Percentiles rank a stretch among this genome's conserved stretches.
Evolutionary conservation across 2,113 vertebrate species (phyloP).

Genomic region (Nycticryphes semicollaris): DNA sequence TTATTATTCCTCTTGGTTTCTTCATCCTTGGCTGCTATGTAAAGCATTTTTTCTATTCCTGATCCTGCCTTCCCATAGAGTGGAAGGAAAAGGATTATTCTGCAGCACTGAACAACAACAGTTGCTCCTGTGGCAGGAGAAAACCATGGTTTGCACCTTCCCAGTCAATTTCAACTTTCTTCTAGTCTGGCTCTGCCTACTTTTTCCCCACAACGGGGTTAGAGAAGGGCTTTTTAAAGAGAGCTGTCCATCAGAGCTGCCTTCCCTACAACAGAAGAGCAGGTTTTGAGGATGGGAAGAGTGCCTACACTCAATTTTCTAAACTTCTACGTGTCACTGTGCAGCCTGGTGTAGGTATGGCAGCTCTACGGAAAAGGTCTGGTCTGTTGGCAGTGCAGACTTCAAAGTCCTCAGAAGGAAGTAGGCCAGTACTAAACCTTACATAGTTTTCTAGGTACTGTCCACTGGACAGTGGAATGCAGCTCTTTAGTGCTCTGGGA

Average conservation of each 20-base stretch:
- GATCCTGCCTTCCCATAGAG: neutral
- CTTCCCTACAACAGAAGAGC: neutral
- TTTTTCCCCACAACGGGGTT: neutral
- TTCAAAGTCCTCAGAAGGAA: neutral
- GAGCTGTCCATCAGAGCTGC: neutral
- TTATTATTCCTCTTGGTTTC: neutral
- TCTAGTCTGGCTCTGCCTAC: neutral
- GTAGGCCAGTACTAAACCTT: neutral
- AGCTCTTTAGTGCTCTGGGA: neutral
- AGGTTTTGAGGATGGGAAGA: neutral
- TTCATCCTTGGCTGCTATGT: neutral
- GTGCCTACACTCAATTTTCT: neutral
- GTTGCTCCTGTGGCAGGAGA: neutral
- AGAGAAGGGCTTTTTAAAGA: neutral
- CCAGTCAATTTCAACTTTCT: neutral
- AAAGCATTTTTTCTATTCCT: neutral
- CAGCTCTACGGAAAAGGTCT: neutral
- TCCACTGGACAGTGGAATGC: neutral
- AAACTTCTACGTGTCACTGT: neutral
- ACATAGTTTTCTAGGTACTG: neutral
- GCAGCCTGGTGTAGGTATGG: neutral
- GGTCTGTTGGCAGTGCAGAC: neutral
- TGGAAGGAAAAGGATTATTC: conserved; percentile 2
- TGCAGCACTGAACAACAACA: neutral
- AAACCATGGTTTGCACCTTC: neutral